These are phyloP conservation scores for Brenthis daphne DNA, from an alignment of 2,888 invertebrate genomes.

Conservation along the genomic window DNA sequence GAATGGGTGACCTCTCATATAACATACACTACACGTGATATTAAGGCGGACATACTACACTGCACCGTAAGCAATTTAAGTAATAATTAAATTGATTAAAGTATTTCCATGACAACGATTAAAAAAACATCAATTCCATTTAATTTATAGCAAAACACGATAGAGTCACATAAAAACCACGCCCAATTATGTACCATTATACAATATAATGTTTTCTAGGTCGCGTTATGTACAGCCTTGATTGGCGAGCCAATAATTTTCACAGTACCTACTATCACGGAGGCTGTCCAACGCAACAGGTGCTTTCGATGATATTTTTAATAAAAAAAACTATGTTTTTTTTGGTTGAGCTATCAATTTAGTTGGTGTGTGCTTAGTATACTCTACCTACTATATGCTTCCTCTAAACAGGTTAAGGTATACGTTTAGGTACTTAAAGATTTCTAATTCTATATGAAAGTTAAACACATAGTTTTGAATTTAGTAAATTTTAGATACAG, in stretches of 20 bases:
- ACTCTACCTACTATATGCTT: background rate
- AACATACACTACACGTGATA: too few relatives aligned
- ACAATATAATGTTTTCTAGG: conserved; percentile 40
- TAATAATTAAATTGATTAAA: background rate
- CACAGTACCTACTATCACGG: conserved; percentile 42
- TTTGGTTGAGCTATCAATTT: conserved; percentile 14
- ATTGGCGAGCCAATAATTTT: conserved; percentile 45
- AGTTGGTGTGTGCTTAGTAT: background rate
- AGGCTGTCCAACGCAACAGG: conserved; percentile 45
- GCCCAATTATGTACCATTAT: conserved; percentile 40
- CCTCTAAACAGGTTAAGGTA: background rate
- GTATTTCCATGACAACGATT: background rate
- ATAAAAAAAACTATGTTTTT: conserved; percentile 33
- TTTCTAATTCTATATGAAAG: too few relatives aligned
- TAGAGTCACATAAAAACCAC: conserved; percentile 38
- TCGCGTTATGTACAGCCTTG: conserved; percentile 41
- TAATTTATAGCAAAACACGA: conserved; percentile 9
- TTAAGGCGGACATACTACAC: background rate
- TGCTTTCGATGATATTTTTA: conserved; percentile 43
- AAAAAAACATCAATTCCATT: background rate
- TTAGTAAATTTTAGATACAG: too few relatives aligned
- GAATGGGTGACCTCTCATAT: too few relatives aligned
- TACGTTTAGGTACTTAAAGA: too few relatives aligned
- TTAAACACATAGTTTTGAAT: too few relatives aligned
- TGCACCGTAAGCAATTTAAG: background rate